Base-by-base conservation (phyloP, 2,797 vertebrate genomes). In the Centropyge bicolor region DNA sequence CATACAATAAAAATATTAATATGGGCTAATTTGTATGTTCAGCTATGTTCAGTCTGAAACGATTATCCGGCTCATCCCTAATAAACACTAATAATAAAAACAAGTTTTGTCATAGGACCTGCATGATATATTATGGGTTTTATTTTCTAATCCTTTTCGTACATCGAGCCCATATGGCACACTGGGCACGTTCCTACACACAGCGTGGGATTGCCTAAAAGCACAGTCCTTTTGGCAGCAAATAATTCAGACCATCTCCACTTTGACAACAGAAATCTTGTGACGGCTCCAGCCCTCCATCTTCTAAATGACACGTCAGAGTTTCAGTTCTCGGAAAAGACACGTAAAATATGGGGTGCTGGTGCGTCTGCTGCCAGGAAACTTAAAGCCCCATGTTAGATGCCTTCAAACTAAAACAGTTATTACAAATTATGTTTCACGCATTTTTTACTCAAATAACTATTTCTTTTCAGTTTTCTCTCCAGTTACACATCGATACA, bases 291-390 rank as follows among this genome's bases (percentile, higher is more conserved):
- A 61, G 38, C 41, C 27, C 20, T 76, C 65, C 48, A 74, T 74
- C 61, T 78, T 84, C 45, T 71, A 79, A 76, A 83, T 78, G 70
- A 82, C 57, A 83, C 20, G 22, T 54, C 64, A 74, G 72, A 81
- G 60, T 80, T 67, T 74, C 24, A 2, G 3, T 62, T 76, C 16
- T 48, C 22, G 0, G 62, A 76, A 78, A 78, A 78, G 22, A 6
- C 49, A 70, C 43, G 74, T 75, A 43, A 75, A 84, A 78, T 78
- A 63, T 63, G 55, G 62, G 35, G 40, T 24, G 63, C 74, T 62
- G 41, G 31, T 36, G 3, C 7, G 4, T 41, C 57, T 46, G 9
- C 62, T 73, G 79, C 79, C 1, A 86, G 86, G 4, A 81, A 73
- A 51, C 6, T 24, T 59, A 38, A 4, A 68, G 45, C 10, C 11